Evolutionary conservation across 2,888 invertebrate species (phyloP).

Genomic region (Carabus problematicus): DNA sequence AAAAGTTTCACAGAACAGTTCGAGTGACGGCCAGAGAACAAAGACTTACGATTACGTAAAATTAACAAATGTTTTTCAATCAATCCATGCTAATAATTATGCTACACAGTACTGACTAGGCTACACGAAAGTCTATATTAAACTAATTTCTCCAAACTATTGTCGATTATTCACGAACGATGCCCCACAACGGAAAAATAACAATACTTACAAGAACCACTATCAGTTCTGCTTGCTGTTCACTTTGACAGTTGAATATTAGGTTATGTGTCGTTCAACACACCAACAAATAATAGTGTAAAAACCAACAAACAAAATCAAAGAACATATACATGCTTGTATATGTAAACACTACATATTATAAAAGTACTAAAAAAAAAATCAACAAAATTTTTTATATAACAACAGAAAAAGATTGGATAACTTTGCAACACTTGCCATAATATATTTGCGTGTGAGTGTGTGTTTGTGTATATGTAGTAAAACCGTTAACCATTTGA

Average conservation of each 20-base stretch:
- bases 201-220: constrained; percentile 19
- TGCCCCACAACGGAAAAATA: constrained; percentile 20
- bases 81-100: constrained; percentile 37
- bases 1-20: constrained; percentile 19
- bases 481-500: no score
- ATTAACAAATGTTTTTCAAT: constrained; percentile 32
- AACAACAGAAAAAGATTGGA: no score
- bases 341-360: neutral
- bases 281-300: constrained; percentile 19
- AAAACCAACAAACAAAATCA: neutral
- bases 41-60: constrained; percentile 37
- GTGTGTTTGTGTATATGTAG: no score
- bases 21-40: constrained; percentile 17
- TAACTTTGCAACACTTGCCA: no score
- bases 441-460: no score
- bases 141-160: constrained; percentile 33
- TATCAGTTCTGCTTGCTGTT: constrained; percentile 7
- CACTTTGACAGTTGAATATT: constrained; percentile 5
- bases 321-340: neutral
- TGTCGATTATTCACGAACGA: constrained; percentile 33
- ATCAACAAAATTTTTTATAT: no score
- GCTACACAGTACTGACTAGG: constrained; percentile 41
- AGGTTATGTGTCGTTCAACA: constrained; percentile 9
- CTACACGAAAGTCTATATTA: constrained; percentile 34
- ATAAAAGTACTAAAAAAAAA: constrained; percentile 11